Evolutionary conservation across 92 coral and sea anemone species (phyloP).

Genomic region (Umimayanthus chanpuru): DNA sequence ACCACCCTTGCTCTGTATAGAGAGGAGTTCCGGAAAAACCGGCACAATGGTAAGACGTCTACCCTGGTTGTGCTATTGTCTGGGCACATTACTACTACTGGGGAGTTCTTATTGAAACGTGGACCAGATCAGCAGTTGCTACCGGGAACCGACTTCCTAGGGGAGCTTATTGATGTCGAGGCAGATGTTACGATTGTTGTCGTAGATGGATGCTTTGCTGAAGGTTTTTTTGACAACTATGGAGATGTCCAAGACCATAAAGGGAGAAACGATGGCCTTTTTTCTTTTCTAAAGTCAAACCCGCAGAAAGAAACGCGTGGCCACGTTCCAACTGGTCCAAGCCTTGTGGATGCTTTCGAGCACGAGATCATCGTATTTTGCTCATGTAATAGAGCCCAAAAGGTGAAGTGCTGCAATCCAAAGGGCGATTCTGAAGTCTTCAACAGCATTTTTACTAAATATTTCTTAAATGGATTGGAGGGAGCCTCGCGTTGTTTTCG

Average conservation of each 20-base stretch:
- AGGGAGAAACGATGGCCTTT: neutral
- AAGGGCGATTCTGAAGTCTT: neutral
- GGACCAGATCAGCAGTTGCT: neutral
- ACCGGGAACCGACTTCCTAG: neutral
- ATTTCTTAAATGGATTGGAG: neutral
- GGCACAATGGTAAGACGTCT: neutral
- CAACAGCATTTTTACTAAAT: neutral
- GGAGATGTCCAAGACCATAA: neutral
- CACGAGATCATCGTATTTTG: neutral
- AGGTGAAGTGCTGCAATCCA: neutral
- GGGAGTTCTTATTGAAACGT: neutral
- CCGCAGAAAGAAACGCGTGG: neutral
- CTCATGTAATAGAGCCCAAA: neutral
- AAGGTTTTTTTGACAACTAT: neutral
- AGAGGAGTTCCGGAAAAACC: neutral
- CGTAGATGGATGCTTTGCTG: neutral
- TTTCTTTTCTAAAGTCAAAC: neutral
- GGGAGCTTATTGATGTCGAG: neutral
- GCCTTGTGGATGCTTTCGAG: neutral
- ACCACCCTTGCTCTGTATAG: neutral
- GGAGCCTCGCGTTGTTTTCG: neutral
- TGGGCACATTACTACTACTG: neutral
- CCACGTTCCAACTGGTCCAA: neutral
- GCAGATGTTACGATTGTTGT: conserved; percentile 2
- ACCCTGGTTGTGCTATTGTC: conserved; percentile 6